Base-by-base conservation (phyloP, 1,140 invertebrate genomes). In the Anadara kagoshimensis region DNA sequence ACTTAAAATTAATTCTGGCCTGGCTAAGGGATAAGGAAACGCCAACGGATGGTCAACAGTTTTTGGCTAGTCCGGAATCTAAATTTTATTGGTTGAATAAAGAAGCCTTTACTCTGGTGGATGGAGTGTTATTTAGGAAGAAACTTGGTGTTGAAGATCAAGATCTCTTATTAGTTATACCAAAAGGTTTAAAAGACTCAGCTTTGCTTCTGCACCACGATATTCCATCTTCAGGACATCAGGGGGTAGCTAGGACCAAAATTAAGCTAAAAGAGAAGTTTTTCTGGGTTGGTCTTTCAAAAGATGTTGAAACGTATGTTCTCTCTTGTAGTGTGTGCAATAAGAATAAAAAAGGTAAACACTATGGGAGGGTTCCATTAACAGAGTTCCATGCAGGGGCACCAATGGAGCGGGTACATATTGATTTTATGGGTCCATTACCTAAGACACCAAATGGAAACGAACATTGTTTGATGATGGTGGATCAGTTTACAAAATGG, bases 401-500 rank as follows among this genome's bases (percentile, higher is more conserved):
- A 22, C 74, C 74, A 22, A 76, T 71, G 74, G 74, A 76, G 36
- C 22, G 74, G 29, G 68, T 76, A 14, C 74, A 71, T 57, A 22
- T 76, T 5, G 70, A 77, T 64, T 67, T 76, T n/a, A 0, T 74
- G 20, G 72, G 65, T 5, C 64, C 72, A 43, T 49, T 69, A 4
- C 58, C 66, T 11, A n/a, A 18, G 14, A 61, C 51, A 22, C 10
- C 36, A 18, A 18, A 59, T 12, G 56, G 57, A 44, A 75, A 75
- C 43, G 18, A 53, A 14, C 70, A 65, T 41, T 59, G 65, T n/a
- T 36, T 75, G 20, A 53, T 70, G 49, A 72, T 76, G 41, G 70
- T 77, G 3, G 71, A 77, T 54, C 70, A 77, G 43, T 73, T 77
- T 51, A 64, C 70, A 0, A 77, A 77, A 36, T 68, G 75, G 75